A percentile compares a stretch with the other conserved stretches of the same genome.
Evolutionary conservation across 1,140 invertebrate genomes (phyloP).

Genomic region (Drosophila ironensis): DNA sequence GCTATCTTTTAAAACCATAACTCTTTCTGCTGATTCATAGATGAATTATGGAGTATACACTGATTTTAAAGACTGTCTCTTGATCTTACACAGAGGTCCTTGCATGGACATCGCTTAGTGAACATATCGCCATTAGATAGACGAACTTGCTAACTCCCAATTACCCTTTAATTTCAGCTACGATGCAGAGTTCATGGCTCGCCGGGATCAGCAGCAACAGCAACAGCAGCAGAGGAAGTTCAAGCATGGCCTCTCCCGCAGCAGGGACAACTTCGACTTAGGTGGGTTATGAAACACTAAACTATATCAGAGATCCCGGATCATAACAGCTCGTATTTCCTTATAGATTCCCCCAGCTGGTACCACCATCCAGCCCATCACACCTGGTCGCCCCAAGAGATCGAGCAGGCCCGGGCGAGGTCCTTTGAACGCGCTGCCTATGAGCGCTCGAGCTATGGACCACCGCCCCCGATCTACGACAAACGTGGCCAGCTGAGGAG

Average conservation of each 20-base stretch:
- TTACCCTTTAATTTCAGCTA: conserved; percentile 56
- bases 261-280: conserved; percentile 76
- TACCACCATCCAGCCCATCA: conserved; percentile 76
- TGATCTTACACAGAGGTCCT: too few species aligned
- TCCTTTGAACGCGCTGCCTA: conserved; percentile 78
- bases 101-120: too few species aligned
- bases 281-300: conserved; percentile 43
- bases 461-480: conserved; percentile 74
- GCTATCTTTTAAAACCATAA: too few species aligned
- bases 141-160: too few species aligned
- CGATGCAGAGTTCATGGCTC: conserved; percentile 68
- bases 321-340: background rate
- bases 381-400: conserved; percentile 80
- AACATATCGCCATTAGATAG: too few species aligned
- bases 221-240: conserved; percentile 61
- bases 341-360: conserved; percentile 75
- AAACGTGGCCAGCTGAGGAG: conserved; percentile 62
- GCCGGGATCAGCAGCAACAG: conserved; percentile 63
- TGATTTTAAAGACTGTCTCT: too few species aligned
- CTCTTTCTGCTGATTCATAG: too few species aligned
- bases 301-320: rapidly evolving
- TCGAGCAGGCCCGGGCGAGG: conserved; percentile 66
- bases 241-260: conserved; percentile 71
- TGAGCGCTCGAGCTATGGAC: conserved; percentile 78
- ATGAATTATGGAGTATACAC: too few species aligned